Conservation (phyloP, 2,797 vertebrate genomes). For the Clarias fuscus region DNA sequence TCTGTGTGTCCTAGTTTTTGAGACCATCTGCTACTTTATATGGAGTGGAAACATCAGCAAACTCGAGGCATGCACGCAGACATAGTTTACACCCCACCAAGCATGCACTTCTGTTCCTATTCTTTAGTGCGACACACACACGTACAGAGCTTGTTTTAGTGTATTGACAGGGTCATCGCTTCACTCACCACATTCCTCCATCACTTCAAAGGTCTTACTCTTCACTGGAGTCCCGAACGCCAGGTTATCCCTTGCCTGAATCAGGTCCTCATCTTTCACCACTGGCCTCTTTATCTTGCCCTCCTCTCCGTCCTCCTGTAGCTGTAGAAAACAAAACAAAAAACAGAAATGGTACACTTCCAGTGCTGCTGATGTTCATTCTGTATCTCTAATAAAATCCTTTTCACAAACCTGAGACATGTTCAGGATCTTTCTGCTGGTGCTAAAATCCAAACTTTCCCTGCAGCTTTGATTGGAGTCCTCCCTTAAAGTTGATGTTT, state of each 20-base stretch:
- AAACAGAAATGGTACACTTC: neutral
- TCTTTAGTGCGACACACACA: neutral
- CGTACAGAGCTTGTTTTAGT: neutral
- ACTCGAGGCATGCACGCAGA: conserved; percentile 38
- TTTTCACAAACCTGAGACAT: conserved; percentile 74
- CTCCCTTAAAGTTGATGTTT: conserved; percentile 21
- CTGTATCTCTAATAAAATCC: neutral
- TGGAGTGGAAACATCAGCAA: conserved; percentile 73
- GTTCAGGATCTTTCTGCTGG: conserved; percentile 37
- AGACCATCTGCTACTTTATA: conserved; percentile 65
- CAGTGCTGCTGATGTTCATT: neutral
- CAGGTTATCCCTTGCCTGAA: conserved; percentile 80
- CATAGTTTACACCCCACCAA: conserved; percentile 17
- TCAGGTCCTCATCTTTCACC: conserved; percentile 87
- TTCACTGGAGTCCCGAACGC: conserved; percentile 75
- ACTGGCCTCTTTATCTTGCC: conserved; percentile 83
- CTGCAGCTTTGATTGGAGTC: conserved; percentile 27
- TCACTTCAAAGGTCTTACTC: conserved; percentile 94
- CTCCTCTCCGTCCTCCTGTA: conserved; percentile 62
- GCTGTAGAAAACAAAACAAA: conserved; percentile 3
- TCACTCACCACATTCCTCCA: conserved; percentile 90
- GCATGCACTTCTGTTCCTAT: neutral
- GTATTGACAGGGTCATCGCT: neutral
- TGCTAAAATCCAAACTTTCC: conserved; percentile 30
- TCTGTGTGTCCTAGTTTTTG: conserved; percentile 43